Percentiles rank a stretch among this genome's conserved stretches.
phyloP scores from a whole-genome alignment of 2,113 vertebrate species.

The Eudyptes chrysolophus region DNA sequence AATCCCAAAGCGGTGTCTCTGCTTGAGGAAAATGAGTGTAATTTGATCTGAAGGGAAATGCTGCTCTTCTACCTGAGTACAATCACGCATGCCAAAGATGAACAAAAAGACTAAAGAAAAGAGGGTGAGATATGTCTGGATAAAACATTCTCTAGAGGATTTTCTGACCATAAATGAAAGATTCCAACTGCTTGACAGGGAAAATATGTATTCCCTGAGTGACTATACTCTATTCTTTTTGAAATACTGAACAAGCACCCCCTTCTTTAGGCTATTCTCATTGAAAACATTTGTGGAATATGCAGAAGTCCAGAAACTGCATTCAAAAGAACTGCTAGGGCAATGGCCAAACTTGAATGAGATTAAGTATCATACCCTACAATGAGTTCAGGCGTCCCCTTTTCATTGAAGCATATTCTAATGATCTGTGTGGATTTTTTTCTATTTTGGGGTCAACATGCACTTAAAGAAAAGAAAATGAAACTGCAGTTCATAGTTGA shows the following conservation, averaged over 20 bases:
- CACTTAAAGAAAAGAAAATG: background rate
- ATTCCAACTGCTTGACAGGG: background rate
- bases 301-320: background rate
- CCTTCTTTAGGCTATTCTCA: background rate
- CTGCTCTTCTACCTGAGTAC: background rate
- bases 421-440: background rate
- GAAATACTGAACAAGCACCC: background rate
- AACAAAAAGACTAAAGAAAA: slow-evolving; percentile 8
- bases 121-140: background rate
- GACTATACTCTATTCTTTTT: background rate
- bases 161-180: background rate
- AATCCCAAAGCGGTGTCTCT: background rate
- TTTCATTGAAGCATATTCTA: background rate
- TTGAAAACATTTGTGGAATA: background rate
- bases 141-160: background rate
- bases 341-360: background rate
- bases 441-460: background rate
- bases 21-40: background rate
- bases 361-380: background rate
- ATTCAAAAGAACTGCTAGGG: background rate
- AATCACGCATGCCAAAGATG: background rate
- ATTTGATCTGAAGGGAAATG: slow-evolving; percentile 26
- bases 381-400: background rate
- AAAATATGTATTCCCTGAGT: background rate
- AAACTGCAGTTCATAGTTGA: background rate